phyloP scores from a whole-genome alignment of 2,113 vertebrate species.

The Erythrocebus patas region DNA sequence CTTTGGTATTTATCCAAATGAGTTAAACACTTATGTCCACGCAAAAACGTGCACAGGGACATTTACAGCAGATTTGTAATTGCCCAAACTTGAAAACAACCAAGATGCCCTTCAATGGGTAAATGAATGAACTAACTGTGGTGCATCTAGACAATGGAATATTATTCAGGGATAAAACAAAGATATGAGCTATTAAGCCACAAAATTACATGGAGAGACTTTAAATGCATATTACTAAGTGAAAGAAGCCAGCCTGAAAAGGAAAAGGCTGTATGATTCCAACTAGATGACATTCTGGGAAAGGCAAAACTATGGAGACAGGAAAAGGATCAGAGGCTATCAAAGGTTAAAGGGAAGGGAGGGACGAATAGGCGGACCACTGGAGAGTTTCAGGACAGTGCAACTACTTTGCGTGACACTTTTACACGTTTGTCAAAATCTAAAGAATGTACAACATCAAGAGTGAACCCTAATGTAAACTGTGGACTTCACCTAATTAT shows the following conservation, averaged over 20 bases:
- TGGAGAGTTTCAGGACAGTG: not conserved
- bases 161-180: not conserved
- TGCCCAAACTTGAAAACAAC: not conserved
- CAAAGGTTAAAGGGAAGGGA: not conserved
- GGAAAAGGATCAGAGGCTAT: not conserved
- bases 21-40: not conserved
- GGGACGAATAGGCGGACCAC: accelerated
- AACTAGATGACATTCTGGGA: not conserved
- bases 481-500: not conserved
- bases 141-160: not conserved
- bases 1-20: not conserved
- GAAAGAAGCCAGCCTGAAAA: not conserved
- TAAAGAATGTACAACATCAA: not conserved
- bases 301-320: not conserved
- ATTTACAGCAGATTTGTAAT: not conserved
- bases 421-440: not conserved
- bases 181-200: not conserved
- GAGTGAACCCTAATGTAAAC: not conserved
- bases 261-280: not conserved
- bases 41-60: not conserved
- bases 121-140: not conserved
- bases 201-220: not conserved
- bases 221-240: not conserved
- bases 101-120: not conserved
- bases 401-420: no score